Evolutionary conservation across 2,113 vertebrate species (phyloP).

Genomic region (Arvicanthis niloticus): DNA sequence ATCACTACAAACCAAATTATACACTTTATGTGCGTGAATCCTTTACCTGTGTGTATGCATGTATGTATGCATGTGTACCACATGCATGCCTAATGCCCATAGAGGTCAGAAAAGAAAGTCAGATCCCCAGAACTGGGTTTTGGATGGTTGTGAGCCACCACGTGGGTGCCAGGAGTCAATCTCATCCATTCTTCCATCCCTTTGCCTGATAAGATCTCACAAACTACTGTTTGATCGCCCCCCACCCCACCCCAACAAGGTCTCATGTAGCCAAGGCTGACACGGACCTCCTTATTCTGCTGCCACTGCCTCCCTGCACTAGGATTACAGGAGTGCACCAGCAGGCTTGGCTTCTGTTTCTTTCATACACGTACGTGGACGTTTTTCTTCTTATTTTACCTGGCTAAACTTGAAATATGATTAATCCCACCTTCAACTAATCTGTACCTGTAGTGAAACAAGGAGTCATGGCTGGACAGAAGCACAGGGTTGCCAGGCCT

Average conservation of each 20-base stretch:
- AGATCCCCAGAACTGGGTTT: neutral
- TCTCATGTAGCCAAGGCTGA: neutral
- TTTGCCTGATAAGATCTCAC: neutral
- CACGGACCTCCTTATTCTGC: neutral
- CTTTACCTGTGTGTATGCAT: neutral
- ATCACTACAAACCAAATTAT: neutral
- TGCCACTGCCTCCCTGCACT: neutral
- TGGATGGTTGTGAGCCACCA: neutral
- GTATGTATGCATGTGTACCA: neutral
- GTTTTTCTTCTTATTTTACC: neutral
- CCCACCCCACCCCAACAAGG: neutral
- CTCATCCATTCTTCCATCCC: neutral
- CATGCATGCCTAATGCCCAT: neutral
- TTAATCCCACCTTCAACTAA: conserved; percentile 29
- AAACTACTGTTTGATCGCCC: neutral
- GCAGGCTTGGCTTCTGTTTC: neutral
- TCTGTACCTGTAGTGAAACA: neutral
- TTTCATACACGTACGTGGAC: neutral
- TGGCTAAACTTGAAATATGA: neutral
- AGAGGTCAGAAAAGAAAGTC: neutral
- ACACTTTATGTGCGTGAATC: neutral
- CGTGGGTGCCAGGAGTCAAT: neutral
- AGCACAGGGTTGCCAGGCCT: neutral
- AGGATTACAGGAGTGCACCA: neutral
- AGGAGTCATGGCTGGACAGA: neutral